Base-by-base conservation (phyloP, 2,888 invertebrate genomes). In the Endomychus coccineus region DNA sequence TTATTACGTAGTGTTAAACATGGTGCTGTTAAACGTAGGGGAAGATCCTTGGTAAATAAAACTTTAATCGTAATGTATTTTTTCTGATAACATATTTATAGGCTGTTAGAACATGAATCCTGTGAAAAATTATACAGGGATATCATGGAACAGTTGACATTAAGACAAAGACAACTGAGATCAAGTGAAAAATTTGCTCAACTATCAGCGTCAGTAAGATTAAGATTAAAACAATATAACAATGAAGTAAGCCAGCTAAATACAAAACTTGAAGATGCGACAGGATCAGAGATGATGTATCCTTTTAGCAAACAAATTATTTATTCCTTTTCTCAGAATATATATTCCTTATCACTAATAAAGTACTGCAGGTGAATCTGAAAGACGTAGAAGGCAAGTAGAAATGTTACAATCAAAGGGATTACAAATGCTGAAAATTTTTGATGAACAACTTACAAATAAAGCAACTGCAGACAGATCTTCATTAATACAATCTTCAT, bases 81-180 rank as follows among this genome's bases (percentile, higher is more conserved):
- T 35, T 10, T 25, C 2, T 15, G n/a, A n/a, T n/a, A n/a, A n/a
- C n/a, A n/a, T n/a, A n/a, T 25, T 39, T 55, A 23, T 42, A 80
- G 80, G 81, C 61, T 78, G 9, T 58, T 69, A 0, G 80, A 81
- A 54, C 72, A 75, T 58, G 79, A 80, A 49, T 73, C 77, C 1
- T 80, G 80, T 50, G 77, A 80, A 50, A 74, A 74, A 40, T 56
- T 80, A 13, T 73, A 71, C 50, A 67, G 76, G 27, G 74, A 78
- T 48, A 75, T 81, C 29, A 74, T 77, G 64, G 74, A 74, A 39
- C 73, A 76, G 51, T 53, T 82, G 5, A 71, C 72, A 1, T 56
- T 68, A 34, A 66, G 80, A 31, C 73, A 75, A 45, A 66, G 67
- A 42, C 68, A 73, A 43, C 58, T 67, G 16, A 69, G 67, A 51